Evolutionary conservation across 2,797 vertebrate species (phyloP), one percentile per base, ranked within the genome.

Genomic region (Fringilla coelebs): DNA sequence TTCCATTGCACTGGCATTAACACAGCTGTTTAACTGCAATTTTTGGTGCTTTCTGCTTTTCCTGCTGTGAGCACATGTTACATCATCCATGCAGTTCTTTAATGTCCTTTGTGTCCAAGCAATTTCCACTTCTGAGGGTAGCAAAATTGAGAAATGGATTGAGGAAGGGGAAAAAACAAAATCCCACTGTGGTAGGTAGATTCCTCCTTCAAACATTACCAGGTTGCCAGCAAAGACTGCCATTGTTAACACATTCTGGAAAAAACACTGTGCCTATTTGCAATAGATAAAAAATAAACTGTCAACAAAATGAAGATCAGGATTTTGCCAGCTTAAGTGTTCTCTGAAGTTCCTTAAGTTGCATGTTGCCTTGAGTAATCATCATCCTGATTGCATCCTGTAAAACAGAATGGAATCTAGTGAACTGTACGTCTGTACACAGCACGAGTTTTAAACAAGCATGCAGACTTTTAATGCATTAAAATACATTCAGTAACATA

Each of bases 361-460:
- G 99, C 95, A 98, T 98, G 65, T 98, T 98, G n/a, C 99, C 99
- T 75, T 99, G 99, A 52, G 98, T 98, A 83, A 99, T 98, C 99
- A 99, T 99, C 99, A 99, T 99, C 67, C 98, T 98, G 94, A 99
- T 97, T 5, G 98, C 97, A 65, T 99, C 99, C 99, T 99, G 80
- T 40, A 90, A 92, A 96, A 74, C 32, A 93, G 79, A 96, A 55
- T 2, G 32, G 74, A 68, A 76, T 32, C 32, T 48, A 51, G 58
- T 95, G 61, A 96, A 24, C 38, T 2, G 13, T 31, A 10, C 0
- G 0, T 2, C 48, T 2, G 3, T 12, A 17, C 20, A 6, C 25
- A 67, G 26, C 49, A 20, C 1, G 2, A 46, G 18, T 58, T 67
- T 52, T 25, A 57, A 26, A n/a, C 21, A 32, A 40, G 11, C 41